phyloP scores from a whole-genome alignment of 2,113 vertebrate species.

The Nothoprocta perdicaria region DNA sequence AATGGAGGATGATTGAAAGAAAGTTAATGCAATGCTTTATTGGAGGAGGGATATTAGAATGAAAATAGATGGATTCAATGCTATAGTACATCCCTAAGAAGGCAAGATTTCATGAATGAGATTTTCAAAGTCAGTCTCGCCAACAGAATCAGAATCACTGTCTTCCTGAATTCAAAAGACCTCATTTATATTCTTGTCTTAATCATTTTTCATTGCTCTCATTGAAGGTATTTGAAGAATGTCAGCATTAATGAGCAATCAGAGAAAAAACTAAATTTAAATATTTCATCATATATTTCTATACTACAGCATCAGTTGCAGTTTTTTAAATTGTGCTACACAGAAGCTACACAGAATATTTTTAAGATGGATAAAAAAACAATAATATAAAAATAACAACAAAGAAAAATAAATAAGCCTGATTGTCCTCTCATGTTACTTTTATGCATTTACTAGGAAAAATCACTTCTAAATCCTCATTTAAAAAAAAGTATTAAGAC shows the following conservation, averaged over 20 bases:
- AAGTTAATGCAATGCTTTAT: background rate
- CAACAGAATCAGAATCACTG: background rate
- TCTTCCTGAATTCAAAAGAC: background rate
- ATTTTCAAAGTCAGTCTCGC: background rate
- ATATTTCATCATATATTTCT: background rate
- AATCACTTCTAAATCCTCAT: background rate
- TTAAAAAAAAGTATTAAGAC: background rate
- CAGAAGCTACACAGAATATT: background rate
- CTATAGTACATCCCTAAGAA: background rate
- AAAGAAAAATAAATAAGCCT: background rate
- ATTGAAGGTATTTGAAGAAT: background rate
- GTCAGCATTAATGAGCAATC: background rate
- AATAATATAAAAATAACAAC: background rate
- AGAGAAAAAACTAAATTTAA: background rate
- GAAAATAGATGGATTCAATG: background rate
- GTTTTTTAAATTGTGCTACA: background rate
- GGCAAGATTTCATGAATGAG: background rate
- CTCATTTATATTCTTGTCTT: background rate
- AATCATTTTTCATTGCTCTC: background rate
- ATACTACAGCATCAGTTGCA: background rate
- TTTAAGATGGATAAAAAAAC: background rate
- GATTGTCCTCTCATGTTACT: background rate
- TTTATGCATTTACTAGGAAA: background rate
- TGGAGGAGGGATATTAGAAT: background rate
- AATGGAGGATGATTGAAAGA: background rate